Evolutionary conservation across 2,113 vertebrate genomes (phyloP), one percentile per base, ranked within the genome.

Genomic region (Eptesicus fuscus): DNA sequence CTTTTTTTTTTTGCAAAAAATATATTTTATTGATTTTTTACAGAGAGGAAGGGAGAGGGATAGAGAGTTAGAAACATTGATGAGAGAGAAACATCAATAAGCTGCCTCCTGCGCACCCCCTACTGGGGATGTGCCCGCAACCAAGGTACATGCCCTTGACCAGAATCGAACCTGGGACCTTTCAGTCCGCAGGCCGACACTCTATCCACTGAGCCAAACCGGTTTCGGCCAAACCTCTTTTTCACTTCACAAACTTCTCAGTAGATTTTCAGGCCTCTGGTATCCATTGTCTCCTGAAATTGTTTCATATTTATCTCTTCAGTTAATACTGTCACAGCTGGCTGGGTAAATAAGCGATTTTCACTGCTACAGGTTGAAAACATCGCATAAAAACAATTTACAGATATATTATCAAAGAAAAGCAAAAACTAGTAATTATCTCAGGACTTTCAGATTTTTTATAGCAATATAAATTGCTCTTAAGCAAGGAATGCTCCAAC

Each of bases 331-430:
- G 44, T 93, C 93, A 95, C 2, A 77, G 56, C 70, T 87, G 76
- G 20, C 40, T 70, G 37, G 32, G 20, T 49, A 76, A 49, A 25
- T 9, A n/a, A 56, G 37, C 0, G 1, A 56, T 89, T 53, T 89
- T 92, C 80, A 77, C 16, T 51, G 79, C n/a, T 23, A 69, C 5
- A 70, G 56, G 18, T 80, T 79, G 67, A 70, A 94, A 86, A 28
- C 32, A 49, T 49, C 32, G 91, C 63, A 37, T 90, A 85, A 85
- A 93, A 86, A 87, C 28, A 84, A 59, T 20, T 63, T 73, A 76
- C 8, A 76, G 49, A 28, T 79, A 49, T 56, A 76, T 91, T 65
- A 70, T 84, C 53, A 85, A 88, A 90, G 67, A 85, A 92, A 95
- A 91, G 28, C 61, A 91, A 79, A 74, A 89, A 63, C 13, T 71